phyloP scores from a whole-genome alignment of 2,888 invertebrate species.

The Drosophila merina region DNA sequence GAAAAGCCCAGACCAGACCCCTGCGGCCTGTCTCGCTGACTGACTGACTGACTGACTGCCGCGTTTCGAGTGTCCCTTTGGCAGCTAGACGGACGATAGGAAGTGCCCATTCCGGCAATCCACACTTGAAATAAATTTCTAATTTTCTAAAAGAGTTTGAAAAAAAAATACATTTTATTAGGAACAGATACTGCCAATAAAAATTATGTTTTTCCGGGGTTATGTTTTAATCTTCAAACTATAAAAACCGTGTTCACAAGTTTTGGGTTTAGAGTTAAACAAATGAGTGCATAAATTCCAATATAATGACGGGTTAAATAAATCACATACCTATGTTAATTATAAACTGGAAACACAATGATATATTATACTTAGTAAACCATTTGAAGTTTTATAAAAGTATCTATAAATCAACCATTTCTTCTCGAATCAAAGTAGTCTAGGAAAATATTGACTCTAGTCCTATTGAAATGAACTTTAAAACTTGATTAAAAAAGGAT shows the following conservation, averaged over 20 bases:
- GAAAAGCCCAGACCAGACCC: constrained; percentile 9
- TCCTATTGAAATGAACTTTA: no score
- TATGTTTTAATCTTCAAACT: not conserved
- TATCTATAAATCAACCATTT: no score
- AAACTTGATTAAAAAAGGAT: not conserved
- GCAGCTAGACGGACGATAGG: constrained; percentile 53
- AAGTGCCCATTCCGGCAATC: constrained; percentile 23
- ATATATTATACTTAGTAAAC: not conserved
- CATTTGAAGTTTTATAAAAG: not conserved
- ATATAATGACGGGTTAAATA: constrained; percentile 30
- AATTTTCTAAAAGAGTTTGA: not conserved
- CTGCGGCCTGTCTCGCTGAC: constrained; percentile 45
- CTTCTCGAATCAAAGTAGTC: no score
- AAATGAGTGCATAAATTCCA: constrained; percentile 34
- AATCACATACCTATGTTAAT: constrained; percentile 11
- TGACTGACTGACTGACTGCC: constrained; percentile 42
- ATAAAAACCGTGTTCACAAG: constrained; percentile 16
- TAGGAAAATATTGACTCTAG: no score
- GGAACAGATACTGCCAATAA: no score
- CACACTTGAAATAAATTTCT: not conserved
- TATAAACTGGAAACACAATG: not conserved
- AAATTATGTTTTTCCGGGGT: not conserved
- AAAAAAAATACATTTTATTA: no score
- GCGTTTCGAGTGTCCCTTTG: constrained; percentile 31
- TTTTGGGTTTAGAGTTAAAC: constrained; percentile 4